phyloP scores from a whole-genome alignment of 2,113 vertebrate genomes.

The Sinocyclocheilus rhinocerous region DNA sequence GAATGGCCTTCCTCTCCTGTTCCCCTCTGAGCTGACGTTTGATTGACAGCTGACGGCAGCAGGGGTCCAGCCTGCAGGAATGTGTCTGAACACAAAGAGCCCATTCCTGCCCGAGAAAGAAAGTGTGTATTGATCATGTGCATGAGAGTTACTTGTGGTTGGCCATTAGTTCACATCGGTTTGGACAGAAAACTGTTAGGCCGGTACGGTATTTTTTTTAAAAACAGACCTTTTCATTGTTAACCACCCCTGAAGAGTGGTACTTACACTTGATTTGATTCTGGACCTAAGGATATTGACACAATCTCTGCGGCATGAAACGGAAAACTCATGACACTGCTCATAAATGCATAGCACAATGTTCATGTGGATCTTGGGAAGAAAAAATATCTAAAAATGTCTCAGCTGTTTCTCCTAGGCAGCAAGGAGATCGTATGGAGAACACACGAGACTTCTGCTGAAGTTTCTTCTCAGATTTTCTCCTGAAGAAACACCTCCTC shows the following conservation, averaged over 20 bases:
- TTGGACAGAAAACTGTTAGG: constrained; percentile 18
- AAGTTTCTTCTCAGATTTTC: too few species aligned
- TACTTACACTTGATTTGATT: constrained; percentile 59
- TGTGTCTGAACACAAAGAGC: constrained; percentile 8
- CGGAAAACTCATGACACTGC: constrained; percentile 56
- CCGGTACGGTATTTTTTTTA: constrained; percentile 50
- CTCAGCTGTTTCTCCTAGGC: too few species aligned
- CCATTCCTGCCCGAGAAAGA: constrained; percentile 17
- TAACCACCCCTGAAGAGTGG: neutral
- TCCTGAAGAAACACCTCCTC: neutral
- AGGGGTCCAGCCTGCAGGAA: neutral
- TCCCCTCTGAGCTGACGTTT: constrained; percentile 11
- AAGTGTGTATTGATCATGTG: constrained; percentile 5
- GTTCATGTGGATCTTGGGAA: neutral
- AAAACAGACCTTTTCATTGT: constrained; percentile 58
- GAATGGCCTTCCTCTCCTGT: constrained; percentile 26
- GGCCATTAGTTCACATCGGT: constrained; percentile 3
- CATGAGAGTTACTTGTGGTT: neutral
- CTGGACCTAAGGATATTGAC: constrained; percentile 57
- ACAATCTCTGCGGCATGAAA: constrained; percentile 40
- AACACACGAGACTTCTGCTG: too few species aligned
- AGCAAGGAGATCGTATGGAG: too few species aligned
- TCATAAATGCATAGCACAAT: constrained; percentile 6
- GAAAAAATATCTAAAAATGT: neutral
- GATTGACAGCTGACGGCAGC: constrained; percentile 38